Percentiles rank a stretch among this genome's conserved stretches.
Conservation (phyloP, 1,140 invertebrate genomes). For the Drosophila rufa region DNA sequence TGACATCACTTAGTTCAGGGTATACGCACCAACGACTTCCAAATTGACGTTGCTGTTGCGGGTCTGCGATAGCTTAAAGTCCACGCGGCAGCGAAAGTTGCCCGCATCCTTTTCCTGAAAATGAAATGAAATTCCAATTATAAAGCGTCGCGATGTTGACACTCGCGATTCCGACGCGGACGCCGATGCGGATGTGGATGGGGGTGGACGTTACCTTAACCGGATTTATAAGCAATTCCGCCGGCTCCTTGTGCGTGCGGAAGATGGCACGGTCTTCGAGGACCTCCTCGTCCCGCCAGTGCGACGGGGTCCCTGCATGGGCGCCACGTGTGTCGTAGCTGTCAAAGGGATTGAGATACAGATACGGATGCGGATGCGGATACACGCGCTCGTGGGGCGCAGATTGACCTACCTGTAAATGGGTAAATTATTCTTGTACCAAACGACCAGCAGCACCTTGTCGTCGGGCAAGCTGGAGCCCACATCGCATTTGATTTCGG, state of each 20-base stretch:
- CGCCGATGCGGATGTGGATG: neutral
- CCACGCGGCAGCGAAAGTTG: constrained; percentile 91
- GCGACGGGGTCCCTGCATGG: constrained; percentile 85
- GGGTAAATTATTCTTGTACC: constrained; percentile 88
- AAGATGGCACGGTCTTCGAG: constrained; percentile 86
- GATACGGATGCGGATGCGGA: constrained; percentile 16
- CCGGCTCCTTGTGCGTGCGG: constrained; percentile 86
- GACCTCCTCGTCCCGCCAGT: constrained; percentile 86
- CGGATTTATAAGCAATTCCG: constrained; percentile 85
- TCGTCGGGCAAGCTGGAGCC: constrained; percentile 86
- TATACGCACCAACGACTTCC: constrained; percentile 92
- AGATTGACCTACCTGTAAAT: constrained; percentile 86
- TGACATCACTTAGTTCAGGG: constrained; percentile 18
- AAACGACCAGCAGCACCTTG: constrained; percentile 87
- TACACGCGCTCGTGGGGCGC: neutral
- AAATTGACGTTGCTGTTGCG: constrained; percentile 92
- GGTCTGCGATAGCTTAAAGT: constrained; percentile 93
- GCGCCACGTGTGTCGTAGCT: constrained; percentile 86
- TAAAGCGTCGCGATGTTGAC: constrained; percentile 63
- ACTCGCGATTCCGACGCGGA: constrained; percentile 20
- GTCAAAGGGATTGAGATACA: constrained; percentile 42
- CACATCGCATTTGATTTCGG: constrained; percentile 87
- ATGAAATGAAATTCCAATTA: constrained; percentile 86
- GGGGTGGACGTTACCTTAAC: constrained; percentile 68
- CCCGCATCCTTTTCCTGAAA: constrained; percentile 89